phyloP scores from a whole-genome alignment of 2,113 vertebrate genomes.

The Uria aalge region DNA sequence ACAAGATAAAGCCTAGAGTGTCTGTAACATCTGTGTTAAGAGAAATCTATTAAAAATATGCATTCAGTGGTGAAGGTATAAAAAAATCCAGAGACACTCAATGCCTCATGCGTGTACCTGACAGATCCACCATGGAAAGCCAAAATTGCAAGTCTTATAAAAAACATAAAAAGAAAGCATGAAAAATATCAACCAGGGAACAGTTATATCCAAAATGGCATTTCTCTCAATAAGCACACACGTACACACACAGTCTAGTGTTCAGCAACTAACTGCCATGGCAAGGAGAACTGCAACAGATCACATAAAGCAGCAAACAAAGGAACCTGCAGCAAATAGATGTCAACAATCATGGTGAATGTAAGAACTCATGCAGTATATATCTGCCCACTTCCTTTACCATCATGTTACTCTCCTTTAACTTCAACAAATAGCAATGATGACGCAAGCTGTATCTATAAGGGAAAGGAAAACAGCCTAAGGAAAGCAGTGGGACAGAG shows the following conservation, averaged over 20 bases:
- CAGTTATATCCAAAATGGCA: not conserved
- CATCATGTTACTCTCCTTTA: not conserved
- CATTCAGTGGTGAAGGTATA: not conserved
- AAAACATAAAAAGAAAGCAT: not conserved
- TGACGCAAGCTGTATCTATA: not conserved
- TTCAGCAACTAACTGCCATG: not conserved
- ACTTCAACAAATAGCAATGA: slow-evolving; percentile 21
- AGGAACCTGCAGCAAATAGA: slow-evolving; percentile 27
- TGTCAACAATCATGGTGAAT: not conserved
- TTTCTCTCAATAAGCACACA: not conserved
- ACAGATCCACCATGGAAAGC: not conserved
- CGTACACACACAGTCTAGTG: not conserved
- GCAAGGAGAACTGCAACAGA: slow-evolving; percentile 10
- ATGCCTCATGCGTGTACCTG: not conserved
- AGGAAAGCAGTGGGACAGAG: slow-evolving; percentile 6
- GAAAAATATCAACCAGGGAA: not conserved
- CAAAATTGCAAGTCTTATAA: not conserved
- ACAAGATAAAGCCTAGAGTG: not conserved
- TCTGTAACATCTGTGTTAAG: not conserved
- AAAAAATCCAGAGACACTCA: not conserved
- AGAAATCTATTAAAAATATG: not conserved
- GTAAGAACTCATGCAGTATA: not conserved
- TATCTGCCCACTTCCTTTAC: not conserved
- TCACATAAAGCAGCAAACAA: slow-evolving; percentile 28
- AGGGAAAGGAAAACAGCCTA: not conserved